Base-by-base conservation (phyloP, 2,888 invertebrate genomes). In the Dastarcus helophoroides region DNA sequence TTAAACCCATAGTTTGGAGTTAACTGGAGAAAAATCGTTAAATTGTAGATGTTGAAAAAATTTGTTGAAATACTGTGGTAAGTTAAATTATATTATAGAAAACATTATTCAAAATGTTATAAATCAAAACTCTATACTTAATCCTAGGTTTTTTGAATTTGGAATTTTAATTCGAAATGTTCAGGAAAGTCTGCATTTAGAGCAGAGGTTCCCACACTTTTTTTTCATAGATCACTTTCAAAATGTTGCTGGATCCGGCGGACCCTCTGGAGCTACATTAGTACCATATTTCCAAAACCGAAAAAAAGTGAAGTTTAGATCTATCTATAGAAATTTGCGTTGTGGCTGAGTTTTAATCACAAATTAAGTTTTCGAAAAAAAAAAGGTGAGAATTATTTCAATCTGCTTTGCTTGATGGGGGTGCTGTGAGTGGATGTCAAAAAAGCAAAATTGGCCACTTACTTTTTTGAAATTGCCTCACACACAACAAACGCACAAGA, bases 381-480 rank as follows among this genome's bases (percentile, higher is more conserved):
- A 28, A 26, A 26, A 19, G 23, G 26, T 8, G 6, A 26, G 26
- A 26, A 26, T 26, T 26, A 6, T n/a, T n/a, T n/a, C n/a, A n/a
- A n/a, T n/a, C n/a, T n/a, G n/a, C n/a, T 13, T 26, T 26, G 13
- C 14, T 26, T 26, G 7, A 26, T 26, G 8, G 15, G 23, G 23
- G 28, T 28, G 28, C 19, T 28, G 28, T 15, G 28, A 24, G 23
- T 28, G 19, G 19, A 22, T 28, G 23, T 19, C 28, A 28, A 28
- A 28, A 28, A 28, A 24, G 19, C 19, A n/a, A 19, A 28, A 10
- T 15, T 28, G 22, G 7, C 28, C 22, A 24, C 5, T 28, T 17
- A 22, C 6, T 24, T 23, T 24, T n/a, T n/a, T n/a, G n/a, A n/a
- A n/a, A n/a, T n/a, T n/a, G n/a, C n/a, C n/a, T n/a, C n/a, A n/a